Base-by-base conservation (phyloP, 2,113 vertebrate species). In the Semnornis frantzii region DNA sequence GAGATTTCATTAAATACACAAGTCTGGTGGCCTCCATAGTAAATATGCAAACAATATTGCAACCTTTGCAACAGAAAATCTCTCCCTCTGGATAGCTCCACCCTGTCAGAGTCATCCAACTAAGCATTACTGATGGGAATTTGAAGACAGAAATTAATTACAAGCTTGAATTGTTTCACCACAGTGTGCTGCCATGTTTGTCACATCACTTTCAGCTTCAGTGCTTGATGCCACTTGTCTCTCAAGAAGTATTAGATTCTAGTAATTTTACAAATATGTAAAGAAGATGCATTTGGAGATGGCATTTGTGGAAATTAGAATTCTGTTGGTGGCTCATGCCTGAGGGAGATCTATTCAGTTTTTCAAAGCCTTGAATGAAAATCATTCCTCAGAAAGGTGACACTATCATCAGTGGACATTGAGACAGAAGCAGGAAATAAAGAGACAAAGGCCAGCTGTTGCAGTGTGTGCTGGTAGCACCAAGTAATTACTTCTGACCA, bases 81-180 rank as follows among this genome's bases (percentile, higher is more conserved):
- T 94, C 87, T 87, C 77, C 37, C 37, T 95, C 75, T 74, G 89
- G 94, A 92, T 96, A 95, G 78, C 92, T 93, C 81, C 71, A 83
- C 89, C 89, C 83, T 97, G 95, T 97, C 97, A 97, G 89, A 96
- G 71, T 93, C 87, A 95, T 96, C 94, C 90, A 97, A 90, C 95
- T 97, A 96, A 97, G 95, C 96, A 97, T 97, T 97, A 98, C 95
- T 97, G 97, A 97, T 97, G 96, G 94, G 59, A 89, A 97, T 98
- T 98, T 98, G 98, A 98, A 97, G 97, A 97, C 92, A 98, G 93
- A 97, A 98, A 97, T 98, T 97, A 98, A 98, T 98, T 98, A 98
- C 96, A 98, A 92, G 98, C 97, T 97, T 98, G 97, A 98, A 97
- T 94, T 98, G 96, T 97, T 98, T 97, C 89, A 95, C 95, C 88